These are phyloP conservation scores for Phalera bucephala DNA, from an alignment of 2,888 invertebrate genomes.

Conservation along the genomic window DNA sequence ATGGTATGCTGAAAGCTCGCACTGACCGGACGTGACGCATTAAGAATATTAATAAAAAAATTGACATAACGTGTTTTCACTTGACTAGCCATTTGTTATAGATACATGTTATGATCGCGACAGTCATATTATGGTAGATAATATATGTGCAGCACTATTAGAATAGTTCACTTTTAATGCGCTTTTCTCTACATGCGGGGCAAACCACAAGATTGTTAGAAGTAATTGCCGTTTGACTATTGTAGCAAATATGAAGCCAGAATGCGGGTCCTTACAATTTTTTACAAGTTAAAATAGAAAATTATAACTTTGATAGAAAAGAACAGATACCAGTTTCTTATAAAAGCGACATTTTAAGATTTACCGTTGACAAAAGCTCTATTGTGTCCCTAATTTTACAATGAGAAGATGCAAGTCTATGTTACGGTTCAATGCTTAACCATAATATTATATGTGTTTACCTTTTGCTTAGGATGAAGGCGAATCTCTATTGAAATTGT, in stretches of 20 bases:
- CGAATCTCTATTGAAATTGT: conserved; percentile 68
- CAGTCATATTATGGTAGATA: too few species aligned
- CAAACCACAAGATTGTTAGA: conserved; percentile 74
- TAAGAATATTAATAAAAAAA: conserved; percentile 42
- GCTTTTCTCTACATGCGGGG: conserved; percentile 71
- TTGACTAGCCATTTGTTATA: conserved; percentile 38
- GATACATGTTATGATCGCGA: background rate
- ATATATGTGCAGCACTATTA: conserved; percentile 52
- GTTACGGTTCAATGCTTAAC: conserved; percentile 71
- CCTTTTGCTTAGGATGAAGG: conserved; percentile 70
- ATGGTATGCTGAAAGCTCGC: conserved; percentile 30
- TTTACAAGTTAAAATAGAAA: conserved; percentile 42
- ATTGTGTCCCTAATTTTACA: conserved; percentile 72
- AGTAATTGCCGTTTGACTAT: conserved; percentile 67
- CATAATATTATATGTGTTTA: conserved; percentile 72
- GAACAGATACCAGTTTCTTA: conserved; percentile 51
- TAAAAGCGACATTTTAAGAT: conserved; percentile 63
- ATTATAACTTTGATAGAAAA: conserved; percentile 40
- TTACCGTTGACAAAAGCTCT: conserved; percentile 62
- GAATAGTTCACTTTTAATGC: conserved; percentile 68
- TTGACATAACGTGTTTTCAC: conserved; percentile 55
- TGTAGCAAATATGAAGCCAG: conserved; percentile 54
- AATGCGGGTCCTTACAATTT: conserved; percentile 66
- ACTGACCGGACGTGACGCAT: conserved; percentile 59
- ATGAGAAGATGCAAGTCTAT: conserved; percentile 72